These are phyloP conservation scores for Dreissena rostriformis DNA, from an alignment of 1,140 invertebrate genomes.

Conservation along the genomic window DNA sequence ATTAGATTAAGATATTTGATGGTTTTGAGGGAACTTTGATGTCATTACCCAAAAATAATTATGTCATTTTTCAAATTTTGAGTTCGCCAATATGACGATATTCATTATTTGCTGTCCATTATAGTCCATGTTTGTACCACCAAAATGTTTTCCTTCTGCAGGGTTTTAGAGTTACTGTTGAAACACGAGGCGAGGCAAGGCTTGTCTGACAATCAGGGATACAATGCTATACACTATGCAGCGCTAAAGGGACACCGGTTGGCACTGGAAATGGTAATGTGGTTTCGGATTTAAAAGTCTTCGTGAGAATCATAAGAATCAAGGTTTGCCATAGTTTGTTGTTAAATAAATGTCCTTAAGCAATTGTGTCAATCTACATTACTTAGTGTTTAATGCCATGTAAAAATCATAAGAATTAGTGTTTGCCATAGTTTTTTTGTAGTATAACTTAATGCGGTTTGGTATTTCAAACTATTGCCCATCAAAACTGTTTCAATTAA, in stretches of 20 bases:
- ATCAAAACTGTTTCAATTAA: too few species aligned
- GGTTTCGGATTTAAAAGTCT: too few species aligned
- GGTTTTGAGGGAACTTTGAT: not conserved
- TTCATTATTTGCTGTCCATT: not conserved
- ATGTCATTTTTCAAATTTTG: not conserved
- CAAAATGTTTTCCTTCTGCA: slow-evolving; percentile 66
- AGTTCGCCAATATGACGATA: not conserved
- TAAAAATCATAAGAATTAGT: too few species aligned
- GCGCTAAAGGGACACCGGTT: slow-evolving; percentile 78
- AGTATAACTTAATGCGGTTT: too few species aligned
- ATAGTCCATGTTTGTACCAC: too few species aligned
- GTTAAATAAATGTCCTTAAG: too few species aligned
- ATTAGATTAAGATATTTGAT: not conserved
- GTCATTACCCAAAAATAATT: not conserved
- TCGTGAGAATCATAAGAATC: too few species aligned
- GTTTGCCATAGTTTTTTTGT: too few species aligned
- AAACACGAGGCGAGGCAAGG: slow-evolving; percentile 84
- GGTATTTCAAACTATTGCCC: too few species aligned
- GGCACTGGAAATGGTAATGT: slow-evolving; percentile 78
- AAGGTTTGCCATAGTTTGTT: too few species aligned
- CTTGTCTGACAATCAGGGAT: slow-evolving; percentile 81
- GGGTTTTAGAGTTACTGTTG: slow-evolving; percentile 85
- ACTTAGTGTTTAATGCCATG: too few species aligned
- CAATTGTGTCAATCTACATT: too few species aligned
- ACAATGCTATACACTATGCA: slow-evolving; percentile 80